These are phyloP conservation scores for Sylvietta virens DNA, from an alignment of 2,113 vertebrate genomes.

Conservation along the genomic window DNA sequence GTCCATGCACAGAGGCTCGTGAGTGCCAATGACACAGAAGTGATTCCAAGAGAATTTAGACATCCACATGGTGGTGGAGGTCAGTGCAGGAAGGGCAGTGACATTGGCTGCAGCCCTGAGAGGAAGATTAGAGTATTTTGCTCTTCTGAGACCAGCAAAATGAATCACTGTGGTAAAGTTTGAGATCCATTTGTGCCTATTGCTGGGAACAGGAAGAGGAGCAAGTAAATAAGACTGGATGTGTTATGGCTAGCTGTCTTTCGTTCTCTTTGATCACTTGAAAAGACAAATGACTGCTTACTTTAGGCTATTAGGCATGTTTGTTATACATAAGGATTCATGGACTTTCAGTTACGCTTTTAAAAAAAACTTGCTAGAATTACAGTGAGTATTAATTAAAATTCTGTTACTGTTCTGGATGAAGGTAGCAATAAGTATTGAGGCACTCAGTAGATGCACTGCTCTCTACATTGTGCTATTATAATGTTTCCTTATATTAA, in stretches of 20 bases:
- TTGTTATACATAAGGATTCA: neutral
- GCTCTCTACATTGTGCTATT: neutral
- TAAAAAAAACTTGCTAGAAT: neutral
- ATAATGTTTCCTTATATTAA: neutral
- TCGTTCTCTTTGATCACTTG: neutral
- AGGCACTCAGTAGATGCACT: neutral
- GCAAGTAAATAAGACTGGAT: conserved; percentile 4
- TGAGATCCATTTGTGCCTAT: neutral
- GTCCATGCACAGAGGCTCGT: accelerated
- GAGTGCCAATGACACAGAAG: neutral
- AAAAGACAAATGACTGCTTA: neutral
- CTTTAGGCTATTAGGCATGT: neutral
- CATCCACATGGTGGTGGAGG: accelerated
- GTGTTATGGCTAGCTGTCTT: conserved; percentile 41
- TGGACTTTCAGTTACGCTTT: neutral
- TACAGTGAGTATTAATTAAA: neutral
- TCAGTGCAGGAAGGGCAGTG: neutral
- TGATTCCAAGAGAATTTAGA: neutral
- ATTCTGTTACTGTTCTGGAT: neutral
- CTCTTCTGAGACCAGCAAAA: neutral
- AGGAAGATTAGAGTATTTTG: neutral
- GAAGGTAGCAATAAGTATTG: neutral
- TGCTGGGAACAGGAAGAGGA: conserved; percentile 2
- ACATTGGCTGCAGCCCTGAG: neutral
- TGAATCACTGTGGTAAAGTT: neutral